Base-by-base conservation (phyloP, 53 echinoderm and acorn worm genomes). In the Holothuria scabra region DNA sequence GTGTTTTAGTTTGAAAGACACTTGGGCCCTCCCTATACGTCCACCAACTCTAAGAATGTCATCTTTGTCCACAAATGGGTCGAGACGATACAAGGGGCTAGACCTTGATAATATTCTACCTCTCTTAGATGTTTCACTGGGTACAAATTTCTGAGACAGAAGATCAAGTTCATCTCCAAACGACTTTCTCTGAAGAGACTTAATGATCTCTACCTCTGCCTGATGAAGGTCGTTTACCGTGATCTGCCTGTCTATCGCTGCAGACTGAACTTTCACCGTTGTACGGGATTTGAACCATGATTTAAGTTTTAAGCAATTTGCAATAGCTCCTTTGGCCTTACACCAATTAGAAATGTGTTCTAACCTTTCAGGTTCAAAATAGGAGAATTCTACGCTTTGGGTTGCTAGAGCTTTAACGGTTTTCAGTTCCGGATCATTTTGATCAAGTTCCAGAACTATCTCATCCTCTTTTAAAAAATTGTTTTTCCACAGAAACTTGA, bases 221-320 rank as follows among this genome's bases (percentile, higher is more conserved):
- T 70, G 35, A 37, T 16, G 33, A 8, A 70, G 18, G 8, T 70
- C 35, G 18, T 32, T 0, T 11, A 32, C 38, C 18, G 38, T 32
- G 13, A 13, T 7, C n/a, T 13, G n/a, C 22, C 23, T 19, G 29
- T 65, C 8, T 4, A 19, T 12, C 3, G 65, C 26, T 20, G 23
- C n/a, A 5, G n/a, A 19, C n/a, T 13, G 65, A 13, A 0, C 0
- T 21, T 19, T 13, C 4, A 5, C 4, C 13, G 10, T 20, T 5
- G 7, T 14, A 4, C 71, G 33, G 5, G 34, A 70, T 70, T 16
- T 70, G 34, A 70, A 70, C 35, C 34, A 4, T 7, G 5, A 13
- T n/a, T 70, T 70, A 14, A 70, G 13, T 32, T 31, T 70, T 38
- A 70, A 70, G 13, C 70, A 70, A 31, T 18, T 2, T 19, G 70